Percentiles rank a stretch among this genome's conserved stretches.
Conservation (phyloP, 2,888 invertebrate species). For the Drosophila helvetica region DNA sequence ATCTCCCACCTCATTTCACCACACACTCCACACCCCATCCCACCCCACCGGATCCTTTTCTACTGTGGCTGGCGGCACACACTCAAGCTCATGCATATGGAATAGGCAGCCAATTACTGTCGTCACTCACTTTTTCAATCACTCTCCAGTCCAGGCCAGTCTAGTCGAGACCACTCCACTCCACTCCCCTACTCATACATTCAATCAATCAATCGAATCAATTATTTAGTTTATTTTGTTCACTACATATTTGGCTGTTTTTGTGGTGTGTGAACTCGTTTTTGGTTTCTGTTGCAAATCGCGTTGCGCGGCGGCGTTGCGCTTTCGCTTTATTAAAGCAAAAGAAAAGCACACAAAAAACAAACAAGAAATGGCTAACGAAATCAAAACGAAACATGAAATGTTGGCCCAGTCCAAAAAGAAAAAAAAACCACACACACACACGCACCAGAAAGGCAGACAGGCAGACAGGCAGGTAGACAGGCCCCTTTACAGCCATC, state of each 20-base stretch:
- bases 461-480: background rate
- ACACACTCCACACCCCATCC: background rate
- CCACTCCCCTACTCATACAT: background rate
- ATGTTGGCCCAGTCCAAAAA: slow-evolving; percentile 39
- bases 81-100: slow-evolving; percentile 15
- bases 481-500: slow-evolving; percentile 3
- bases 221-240: slow-evolving; percentile 43
- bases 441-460: background rate
- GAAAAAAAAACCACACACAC: slow-evolving; percentile 18
- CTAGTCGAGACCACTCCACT: background rate
- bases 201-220: slow-evolving; percentile 44
- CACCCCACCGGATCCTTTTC: background rate
- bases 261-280: slow-evolving; percentile 12
- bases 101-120: slow-evolving; percentile 43
- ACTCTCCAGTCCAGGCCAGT: background rate
- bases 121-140: slow-evolving; percentile 23
- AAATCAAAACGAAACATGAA: slow-evolving; percentile 46
- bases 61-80: background rate
- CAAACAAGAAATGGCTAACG: slow-evolving; percentile 26
- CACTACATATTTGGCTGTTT: slow-evolving; percentile 6
- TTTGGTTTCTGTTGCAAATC: slow-evolving; percentile 53
- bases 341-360: slow-evolving; percentile 13
- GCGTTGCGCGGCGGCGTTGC: slow-evolving; percentile 54
- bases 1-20: too few relatives aligned
- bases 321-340: slow-evolving; percentile 61